Base-by-base conservation (phyloP, 1,140 invertebrate genomes). In the Maniola jurtina region DNA sequence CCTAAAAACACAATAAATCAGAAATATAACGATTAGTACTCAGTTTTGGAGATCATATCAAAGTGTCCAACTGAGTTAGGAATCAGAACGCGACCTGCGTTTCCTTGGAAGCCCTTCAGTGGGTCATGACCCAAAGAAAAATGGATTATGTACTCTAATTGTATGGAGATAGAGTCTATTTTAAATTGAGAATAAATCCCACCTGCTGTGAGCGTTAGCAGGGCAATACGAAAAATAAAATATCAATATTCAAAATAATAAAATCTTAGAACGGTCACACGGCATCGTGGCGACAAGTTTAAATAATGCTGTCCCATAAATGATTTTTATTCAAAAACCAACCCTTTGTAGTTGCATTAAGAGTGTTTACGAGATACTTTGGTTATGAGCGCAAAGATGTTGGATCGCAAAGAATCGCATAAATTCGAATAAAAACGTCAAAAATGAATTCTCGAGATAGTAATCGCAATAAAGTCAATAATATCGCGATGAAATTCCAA, bases 381-480 rank as follows among this genome's bases (percentile, higher is more conserved):
- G 10, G 0, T 13, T 16, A 13, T 33, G 16, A 10, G 10, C 0
- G 11, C 52, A 60, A 66, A n/a, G 35, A 14, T 60, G 57, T 60
- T 11, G 36, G n/a, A 16, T 42, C 56, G 15, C 36, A 59, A 64
- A 74, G 74, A 79, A 82, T 82, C 79, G 76, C 82, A 89, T 89
- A 88, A 89, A 89, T 89, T 85, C 80, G 73, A 81, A 89, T 89
- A 88, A 89, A 90, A 90, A 87, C 69, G 86, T 90, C 87, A 87
- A 86, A 90, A 86, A 89, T 85, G 82, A 83, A 87, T 87, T 83
- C 86, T 77, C 81, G 66, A 88, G 87, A 90, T 88, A 80, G 77
- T 88, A 87, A 90, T 90, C 87, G 84, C 83, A 77, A 85, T 90
- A 79, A 85, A 81, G 66, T 81, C 83, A 85, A 88, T 88, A 85